phyloP scores from a whole-genome alignment of 2,113 vertebrate species.

The Pachycephala philippinensis region DNA sequence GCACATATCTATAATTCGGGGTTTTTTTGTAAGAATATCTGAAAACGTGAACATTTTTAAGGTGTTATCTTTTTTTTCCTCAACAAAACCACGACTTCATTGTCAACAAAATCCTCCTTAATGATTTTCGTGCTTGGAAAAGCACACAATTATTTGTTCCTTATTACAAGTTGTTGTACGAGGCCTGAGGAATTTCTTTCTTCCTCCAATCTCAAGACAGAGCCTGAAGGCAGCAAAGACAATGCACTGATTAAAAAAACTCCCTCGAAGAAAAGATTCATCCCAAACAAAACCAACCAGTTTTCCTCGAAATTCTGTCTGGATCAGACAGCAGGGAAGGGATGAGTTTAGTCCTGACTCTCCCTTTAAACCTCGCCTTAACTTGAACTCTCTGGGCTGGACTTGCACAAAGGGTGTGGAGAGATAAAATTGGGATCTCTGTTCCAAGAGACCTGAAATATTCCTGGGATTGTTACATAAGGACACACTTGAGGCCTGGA shows the following conservation, averaged over 20 bases:
- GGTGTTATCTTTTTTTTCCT: fast-evolving
- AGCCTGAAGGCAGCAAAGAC: not conserved
- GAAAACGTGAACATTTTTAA: not conserved
- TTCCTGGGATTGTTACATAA: too few relatives aligned
- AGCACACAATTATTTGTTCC: not conserved
- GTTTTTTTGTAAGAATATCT: not conserved
- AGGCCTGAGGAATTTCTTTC: not conserved
- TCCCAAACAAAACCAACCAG: not conserved
- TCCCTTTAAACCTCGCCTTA: not conserved
- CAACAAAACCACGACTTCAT: not conserved
- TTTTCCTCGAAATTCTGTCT: not conserved
- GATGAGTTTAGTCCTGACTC: not conserved
- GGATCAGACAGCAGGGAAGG: not conserved
- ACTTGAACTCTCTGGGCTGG: not conserved
- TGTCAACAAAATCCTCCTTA: not conserved
- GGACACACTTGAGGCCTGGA: not conserved
- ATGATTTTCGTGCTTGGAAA: not conserved
- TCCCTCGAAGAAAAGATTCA: not conserved
- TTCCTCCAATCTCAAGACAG: not conserved
- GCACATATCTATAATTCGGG: not conserved
- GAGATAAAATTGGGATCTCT: not conserved
- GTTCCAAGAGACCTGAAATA: not conserved
- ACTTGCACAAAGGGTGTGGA: not conserved
- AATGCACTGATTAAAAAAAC: not conserved
- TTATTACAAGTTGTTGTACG: not conserved